These are phyloP conservation scores for Deroplatys truncata DNA, from an alignment of 2,888 invertebrate species.

Conservation along the genomic window DNA sequence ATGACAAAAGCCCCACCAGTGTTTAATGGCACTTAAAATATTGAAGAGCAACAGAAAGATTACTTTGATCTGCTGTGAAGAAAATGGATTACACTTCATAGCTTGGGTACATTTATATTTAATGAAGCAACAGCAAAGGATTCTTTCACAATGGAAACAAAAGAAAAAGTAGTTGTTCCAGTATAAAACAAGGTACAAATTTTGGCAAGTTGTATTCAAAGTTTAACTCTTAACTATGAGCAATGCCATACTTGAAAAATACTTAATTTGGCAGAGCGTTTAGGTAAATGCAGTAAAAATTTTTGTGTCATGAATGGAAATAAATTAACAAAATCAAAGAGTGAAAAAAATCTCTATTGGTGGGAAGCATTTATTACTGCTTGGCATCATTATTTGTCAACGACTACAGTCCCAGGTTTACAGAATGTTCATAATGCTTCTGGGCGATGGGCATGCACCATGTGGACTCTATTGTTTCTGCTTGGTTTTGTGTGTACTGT, in stretches of 20 bases:
- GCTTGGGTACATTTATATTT: not conserved
- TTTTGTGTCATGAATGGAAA: not conserved
- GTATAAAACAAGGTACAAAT: not conserved
- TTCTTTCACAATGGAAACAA: not conserved
- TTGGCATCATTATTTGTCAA: constrained; percentile 1
- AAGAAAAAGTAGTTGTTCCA: not conserved
- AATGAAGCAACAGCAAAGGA: not conserved
- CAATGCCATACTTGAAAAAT: not conserved
- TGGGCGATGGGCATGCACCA: constrained; percentile 15
- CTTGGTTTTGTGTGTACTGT: constrained; percentile 28
- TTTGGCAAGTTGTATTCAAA: not conserved
- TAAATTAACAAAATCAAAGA: not conserved
- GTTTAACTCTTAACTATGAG: not conserved
- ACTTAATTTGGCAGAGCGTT: not conserved
- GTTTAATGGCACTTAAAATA: not conserved
- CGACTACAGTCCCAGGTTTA: constrained; percentile 24
- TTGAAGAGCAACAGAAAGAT: not conserved
- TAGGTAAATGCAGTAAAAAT: not conserved
- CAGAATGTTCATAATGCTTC: constrained; percentile 28
- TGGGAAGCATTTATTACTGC: not conserved
- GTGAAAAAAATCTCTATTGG: not conserved
- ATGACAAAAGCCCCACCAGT: not conserved
- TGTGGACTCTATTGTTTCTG: constrained; percentile 24
- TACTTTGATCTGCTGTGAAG: not conserved
- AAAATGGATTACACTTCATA: not conserved